Base-by-base conservation (phyloP, 2,888 invertebrate species). In the Autographa gamma region DNA sequence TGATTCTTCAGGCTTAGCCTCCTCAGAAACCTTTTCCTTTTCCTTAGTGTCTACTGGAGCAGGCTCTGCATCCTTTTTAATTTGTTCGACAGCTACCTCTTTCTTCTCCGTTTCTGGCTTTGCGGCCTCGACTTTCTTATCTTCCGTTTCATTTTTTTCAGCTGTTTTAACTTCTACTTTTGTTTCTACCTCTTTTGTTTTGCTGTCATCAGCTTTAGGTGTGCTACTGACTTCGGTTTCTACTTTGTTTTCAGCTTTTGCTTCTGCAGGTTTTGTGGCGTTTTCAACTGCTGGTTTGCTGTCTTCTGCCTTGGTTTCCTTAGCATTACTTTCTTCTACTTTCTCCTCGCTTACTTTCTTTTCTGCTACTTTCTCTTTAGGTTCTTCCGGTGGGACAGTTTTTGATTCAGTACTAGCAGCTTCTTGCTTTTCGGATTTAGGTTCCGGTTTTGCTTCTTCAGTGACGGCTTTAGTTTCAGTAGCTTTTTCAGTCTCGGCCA, bases 1-100 rank as follows among this genome's bases (percentile, higher is more conserved):
- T 18, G 80, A 73, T 54, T 90, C 90, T 60, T 88, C 89, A 18
- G 74, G 70, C 76, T 86, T 86, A 11, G 66, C 79, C 25, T 86
- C 82, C 63, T 85, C 86, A 65, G 79, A 59, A 60, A 72, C 71
- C 48, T 74, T 73, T 62, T 81, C 77, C 16, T 70, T 76, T 73
- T 85, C 83, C 63, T 78, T 82, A 19, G 74, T 65, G 63, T 82
- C 79, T 38, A 71, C 72, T 56, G 54, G 13, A 41, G 80, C 65
- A 43, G 74, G 69, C 34, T 87, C 85, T 41, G 74, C 67, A 66
- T 82, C 77, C 66, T 67, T 71, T 16, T 69, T 68, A 63, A 54
- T 74, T 63, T 70, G 67, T 61, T 77, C 77, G 19, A 72, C 64
- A 31, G 71, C 58, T 63, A 61, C 34, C 38, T 78, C 77, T 65